Evolutionary conservation across 64 coral and sea anemone genomes (phyloP), one percentile per base, ranked within the genome.

Genomic region (Montipora efflorescens): DNA sequence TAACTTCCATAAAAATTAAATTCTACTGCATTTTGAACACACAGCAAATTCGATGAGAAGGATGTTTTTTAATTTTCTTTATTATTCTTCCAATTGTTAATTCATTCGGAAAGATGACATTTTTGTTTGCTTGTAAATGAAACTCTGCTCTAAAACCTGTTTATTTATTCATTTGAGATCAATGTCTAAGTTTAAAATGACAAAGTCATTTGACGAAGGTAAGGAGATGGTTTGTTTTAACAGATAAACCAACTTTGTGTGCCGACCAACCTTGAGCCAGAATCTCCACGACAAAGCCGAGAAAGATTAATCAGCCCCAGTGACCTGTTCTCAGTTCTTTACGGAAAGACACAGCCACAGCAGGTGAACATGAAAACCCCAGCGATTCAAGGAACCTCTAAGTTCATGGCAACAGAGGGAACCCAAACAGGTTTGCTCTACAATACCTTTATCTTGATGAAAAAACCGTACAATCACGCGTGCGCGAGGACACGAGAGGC

Each of bases 241-340:
- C 10, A 86, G 82, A 19, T 86, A 22, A 86, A 72, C 49, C 82
- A 72, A n/a, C 62, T 86, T 20, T 59, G 59, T 71, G 47, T 86
- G 82, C 82, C 82, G 7, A 20, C 66, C 16, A 86, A 44, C 28
- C 46, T 86, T 21, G 82, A 72, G 8, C 13, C 82, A 46, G 57
- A 82, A 13, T 19, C 15, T 43, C 7, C 44, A 22, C 16, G 44
- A 50, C 43, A 71, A 21, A 44, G 18, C 1, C 67, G 18, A 15
- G 3, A 45, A 20, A 86, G 82, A 86, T 50, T 49, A 21, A 71
- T 86, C 64, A 86, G 62, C 43, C 7, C 62, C 19, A 13, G 5
- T n/a, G 82, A 86, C 5, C 36, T 86, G 64, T 86, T 86, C n/a
- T 19, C 82, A 7, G 62, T 86, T 11, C 66, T 86, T 71, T 86